Conservation (phyloP, 2,888 invertebrate species). For the Danaus chrysippus region DNA sequence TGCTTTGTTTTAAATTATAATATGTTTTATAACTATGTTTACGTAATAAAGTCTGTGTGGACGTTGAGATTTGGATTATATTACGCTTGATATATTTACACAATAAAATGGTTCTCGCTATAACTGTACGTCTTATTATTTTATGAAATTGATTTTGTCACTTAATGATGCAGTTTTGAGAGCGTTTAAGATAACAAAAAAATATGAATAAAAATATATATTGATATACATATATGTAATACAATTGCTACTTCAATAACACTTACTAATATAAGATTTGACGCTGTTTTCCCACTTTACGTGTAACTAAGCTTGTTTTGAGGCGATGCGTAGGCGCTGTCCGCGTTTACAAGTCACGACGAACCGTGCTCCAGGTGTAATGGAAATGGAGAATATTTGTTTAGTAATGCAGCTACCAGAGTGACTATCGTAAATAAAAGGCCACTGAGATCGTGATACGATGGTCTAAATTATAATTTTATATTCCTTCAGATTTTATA, state of each 20-base stretch:
- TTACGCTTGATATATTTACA: too few species aligned
- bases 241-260: constrained; percentile 17
- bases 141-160: too few species aligned
- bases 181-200: too few species aligned
- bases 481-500: constrained; percentile 7
- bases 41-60: neutral
- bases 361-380: constrained; percentile 47
- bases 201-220: too few species aligned
- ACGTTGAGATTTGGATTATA: neutral
- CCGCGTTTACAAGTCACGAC: constrained; percentile 44
- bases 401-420: constrained; percentile 41
- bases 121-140: too few species aligned
- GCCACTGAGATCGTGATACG: constrained; percentile 19
- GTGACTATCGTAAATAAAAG: constrained; percentile 39
- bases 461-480: constrained; percentile 23
- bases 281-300: constrained; percentile 21
- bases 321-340: constrained; percentile 46
- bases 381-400: constrained; percentile 41
- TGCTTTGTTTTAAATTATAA: constrained; percentile 14
- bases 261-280: constrained; percentile 24
- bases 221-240: neutral
- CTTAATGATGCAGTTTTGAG: too few species aligned
- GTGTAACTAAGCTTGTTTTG: constrained; percentile 49
- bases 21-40: neutral
- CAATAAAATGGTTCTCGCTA: too few species aligned